Conservation (phyloP, 2,797 vertebrate species). For the Premnoplex brunnescens region DNA sequence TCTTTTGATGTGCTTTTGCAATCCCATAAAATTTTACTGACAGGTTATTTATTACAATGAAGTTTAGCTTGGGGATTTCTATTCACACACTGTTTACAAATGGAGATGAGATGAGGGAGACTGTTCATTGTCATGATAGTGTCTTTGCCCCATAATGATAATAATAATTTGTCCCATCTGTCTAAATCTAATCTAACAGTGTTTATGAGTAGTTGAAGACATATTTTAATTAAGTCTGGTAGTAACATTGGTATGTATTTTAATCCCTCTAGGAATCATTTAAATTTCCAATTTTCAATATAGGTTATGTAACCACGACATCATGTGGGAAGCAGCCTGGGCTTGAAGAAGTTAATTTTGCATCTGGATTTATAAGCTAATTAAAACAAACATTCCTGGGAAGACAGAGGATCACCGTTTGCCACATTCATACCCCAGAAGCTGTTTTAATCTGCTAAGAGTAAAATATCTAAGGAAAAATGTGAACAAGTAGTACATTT, state of each 20-base stretch:
- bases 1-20: not conserved
- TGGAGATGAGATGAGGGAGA: not conserved
- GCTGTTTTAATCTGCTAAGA: not conserved
- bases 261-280: conserved; percentile 25
- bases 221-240: conserved; percentile 56
- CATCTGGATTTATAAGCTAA: not conserved
- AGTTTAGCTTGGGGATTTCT: conserved; percentile 27
- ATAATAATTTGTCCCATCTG: conserved; percentile 65
- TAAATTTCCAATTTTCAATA: conserved; percentile 10
- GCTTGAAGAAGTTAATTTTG: conserved; percentile 45
- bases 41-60: conserved; percentile 2
- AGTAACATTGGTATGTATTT: conserved; percentile 20
- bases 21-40: conserved; percentile 2
- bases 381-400: not conserved
- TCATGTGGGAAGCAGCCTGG: not conserved
- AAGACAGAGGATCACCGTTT: not conserved
- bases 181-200: conserved; percentile 59
- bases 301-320: not conserved
- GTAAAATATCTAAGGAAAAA: not conserved
- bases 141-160: conserved; percentile 21
- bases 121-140: conserved; percentile 16
- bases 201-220: conserved; percentile 49
- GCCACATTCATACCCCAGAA: not conserved
- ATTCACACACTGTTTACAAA: not conserved
- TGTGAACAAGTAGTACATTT: not conserved